Percentiles rank a stretch among this genome's conserved stretches.
These are phyloP conservation scores for Archips crataeganus DNA, from an alignment of 2,888 invertebrate genomes.

Conservation along the genomic window DNA sequence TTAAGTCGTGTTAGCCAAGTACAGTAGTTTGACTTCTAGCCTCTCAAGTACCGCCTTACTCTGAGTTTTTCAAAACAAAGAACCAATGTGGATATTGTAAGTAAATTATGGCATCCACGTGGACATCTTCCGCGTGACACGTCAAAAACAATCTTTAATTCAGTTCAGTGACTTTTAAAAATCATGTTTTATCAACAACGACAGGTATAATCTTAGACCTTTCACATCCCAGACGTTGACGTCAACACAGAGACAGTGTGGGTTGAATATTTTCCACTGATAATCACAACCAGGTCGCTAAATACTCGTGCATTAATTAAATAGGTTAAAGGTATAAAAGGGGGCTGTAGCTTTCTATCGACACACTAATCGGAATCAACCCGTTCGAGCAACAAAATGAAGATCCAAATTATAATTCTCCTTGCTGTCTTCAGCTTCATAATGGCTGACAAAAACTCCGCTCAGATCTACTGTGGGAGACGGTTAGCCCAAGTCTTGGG, in stretches of 20 bases:
- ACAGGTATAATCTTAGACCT: not conserved
- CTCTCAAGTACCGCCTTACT: too few species aligned
- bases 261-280: conserved; percentile 20
- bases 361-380: not conserved
- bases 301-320: conserved; percentile 10
- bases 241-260: conserved; percentile 20
- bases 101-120: too few species aligned
- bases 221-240: conserved; percentile 8
- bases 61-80: too few species aligned
- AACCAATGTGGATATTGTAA: too few species aligned
- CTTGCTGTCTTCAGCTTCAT: conserved; percentile 18
- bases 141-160: not conserved
- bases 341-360: not conserved
- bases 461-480: conserved; percentile 47
- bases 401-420: conserved; percentile 3
- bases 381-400: conserved; percentile 12
- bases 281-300: conserved; percentile 20
- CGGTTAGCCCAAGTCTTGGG: conserved; percentile 45
- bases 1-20: too few species aligned
- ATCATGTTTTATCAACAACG: not conserved
- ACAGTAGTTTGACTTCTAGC: too few species aligned
- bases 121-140: too few species aligned
- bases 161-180: not conserved
- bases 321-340: conserved; percentile 26
- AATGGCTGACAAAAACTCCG: conserved; percentile 22